Base-by-base conservation (phyloP, 2,888 invertebrate species). In the Trissonchulus sp. region DNA sequence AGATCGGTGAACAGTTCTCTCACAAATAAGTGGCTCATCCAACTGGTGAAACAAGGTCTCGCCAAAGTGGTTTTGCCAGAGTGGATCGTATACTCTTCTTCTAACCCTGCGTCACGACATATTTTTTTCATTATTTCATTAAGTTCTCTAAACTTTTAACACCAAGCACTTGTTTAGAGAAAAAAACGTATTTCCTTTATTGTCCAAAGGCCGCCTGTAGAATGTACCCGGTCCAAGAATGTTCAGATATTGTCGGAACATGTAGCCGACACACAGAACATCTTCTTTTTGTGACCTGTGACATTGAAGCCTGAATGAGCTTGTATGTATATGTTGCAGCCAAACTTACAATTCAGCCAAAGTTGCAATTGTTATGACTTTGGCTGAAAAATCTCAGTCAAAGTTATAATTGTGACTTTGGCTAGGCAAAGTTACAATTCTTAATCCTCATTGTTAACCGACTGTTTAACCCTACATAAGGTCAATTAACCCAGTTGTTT, bases 41-140 rank as follows among this genome's bases (percentile, higher is more conserved):
- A 65, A 18, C n/a, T 30, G 31, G 28, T 65, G 15, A 65, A 15
- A 65, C 31, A 65, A 34, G 28, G 28, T 30, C n/a, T 65, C 34
- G 65, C 65, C n/a, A 65, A n/a, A 3, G 65, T 65, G 8, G 65
- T 65, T 65, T 65, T 65, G 8, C 65, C 18, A 65, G 65, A 65
- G 65, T 65, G 65, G 34, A 31, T 65, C 8, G 65, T 65, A 30
- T 65, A 30, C 8, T 34, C 18, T 15, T 65, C 65, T 15, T 8
- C 65, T 18, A 65, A 30, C 8, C 65, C 65, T 31, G 8, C 31
- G 8, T 15, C 3, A 31, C 8, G 28, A 8, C 31, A 15, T 15
- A 65, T 65, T 65, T 65, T 34, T n/a, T n/a, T n/a, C n/a, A n/a
- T n/a, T n/a, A n/a, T 34, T 65, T 65, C 31, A 65, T 18, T 31